Evolutionary conservation across 2,888 invertebrate genomes (phyloP).

Genomic region (Oxyscelio sp.): DNA sequence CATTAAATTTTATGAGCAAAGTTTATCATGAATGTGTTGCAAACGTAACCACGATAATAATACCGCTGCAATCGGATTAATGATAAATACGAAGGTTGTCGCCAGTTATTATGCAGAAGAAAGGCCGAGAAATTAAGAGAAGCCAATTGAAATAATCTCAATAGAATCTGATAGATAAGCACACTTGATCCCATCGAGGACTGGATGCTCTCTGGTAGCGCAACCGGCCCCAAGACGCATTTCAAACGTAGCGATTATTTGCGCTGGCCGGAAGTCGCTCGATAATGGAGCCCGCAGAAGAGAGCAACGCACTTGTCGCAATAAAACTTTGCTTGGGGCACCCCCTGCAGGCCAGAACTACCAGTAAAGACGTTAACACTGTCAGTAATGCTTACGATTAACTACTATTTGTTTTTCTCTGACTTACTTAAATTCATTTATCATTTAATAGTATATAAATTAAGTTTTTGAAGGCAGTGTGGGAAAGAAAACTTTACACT

Average conservation of each 20-base stretch:
- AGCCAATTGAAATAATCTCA: slow-evolving; percentile 59
- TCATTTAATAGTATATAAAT: no score
- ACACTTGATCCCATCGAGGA: slow-evolving; percentile 46
- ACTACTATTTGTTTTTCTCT: no score
- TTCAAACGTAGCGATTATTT: slow-evolving; percentile 79
- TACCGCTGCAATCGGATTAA: slow-evolving; percentile 35
- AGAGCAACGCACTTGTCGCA: slow-evolving; percentile 87
- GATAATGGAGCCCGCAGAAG: slow-evolving; percentile 83
- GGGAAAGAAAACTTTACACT: no score
- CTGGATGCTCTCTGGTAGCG: slow-evolving; percentile 40
- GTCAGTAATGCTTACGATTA: no score
- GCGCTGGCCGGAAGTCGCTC: slow-evolving; percentile 82
- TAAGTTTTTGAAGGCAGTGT: no score
- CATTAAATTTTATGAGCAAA: slow-evolving; percentile 23
- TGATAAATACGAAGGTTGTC: slow-evolving; percentile 51
- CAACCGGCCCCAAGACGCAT: slow-evolving; percentile 62
- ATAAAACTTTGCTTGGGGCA: slow-evolving; percentile 85
- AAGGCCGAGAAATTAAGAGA: slow-evolving; percentile 46
- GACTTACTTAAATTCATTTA: no score
- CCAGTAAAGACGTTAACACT: no score
- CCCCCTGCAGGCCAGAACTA: no score
- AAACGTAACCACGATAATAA: slow-evolving; percentile 4
- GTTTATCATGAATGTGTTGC: slow-evolving; percentile 22
- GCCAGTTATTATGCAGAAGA: slow-evolving; percentile 33
- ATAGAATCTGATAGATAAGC: slow-evolving; percentile 63